These are phyloP conservation scores for Cryptocheilus praepositus DNA, from an alignment of 2,888 invertebrate genomes.

Conservation along the genomic window DNA sequence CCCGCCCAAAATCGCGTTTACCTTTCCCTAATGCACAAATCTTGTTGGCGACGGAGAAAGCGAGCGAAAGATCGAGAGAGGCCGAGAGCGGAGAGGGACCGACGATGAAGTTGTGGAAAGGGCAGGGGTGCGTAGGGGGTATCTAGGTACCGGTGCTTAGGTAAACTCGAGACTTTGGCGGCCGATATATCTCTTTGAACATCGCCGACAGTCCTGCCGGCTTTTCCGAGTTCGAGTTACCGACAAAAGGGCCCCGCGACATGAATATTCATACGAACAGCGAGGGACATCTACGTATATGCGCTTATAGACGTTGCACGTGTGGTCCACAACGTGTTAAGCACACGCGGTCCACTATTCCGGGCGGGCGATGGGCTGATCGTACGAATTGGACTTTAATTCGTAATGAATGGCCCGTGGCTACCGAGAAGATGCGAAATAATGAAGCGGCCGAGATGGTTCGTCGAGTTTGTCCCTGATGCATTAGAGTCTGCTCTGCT, in stretches of 20 bases:
- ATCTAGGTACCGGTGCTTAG: slow-evolving; percentile 55
- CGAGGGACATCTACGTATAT: background rate
- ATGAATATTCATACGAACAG: slow-evolving; percentile 61
- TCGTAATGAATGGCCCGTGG: background rate
- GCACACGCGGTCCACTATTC: no score
- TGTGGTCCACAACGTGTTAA: background rate
- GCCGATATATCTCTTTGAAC: slow-evolving; percentile 54
- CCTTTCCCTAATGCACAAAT: slow-evolving; percentile 64
- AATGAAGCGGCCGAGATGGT: no score
- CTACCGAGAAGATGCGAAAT: no score
- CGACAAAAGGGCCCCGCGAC: slow-evolving; percentile 43
- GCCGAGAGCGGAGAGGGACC: slow-evolving; percentile 6
- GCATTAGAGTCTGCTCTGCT: no score
- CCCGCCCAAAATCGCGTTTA: slow-evolving; percentile 59
- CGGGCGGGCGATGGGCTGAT: background rate
- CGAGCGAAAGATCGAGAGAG: background rate
- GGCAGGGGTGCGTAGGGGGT: background rate
- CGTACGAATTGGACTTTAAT: slow-evolving; percentile 7
- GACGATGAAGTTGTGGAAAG: background rate
- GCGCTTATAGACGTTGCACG: background rate
- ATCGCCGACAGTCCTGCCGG: slow-evolving; percentile 45
- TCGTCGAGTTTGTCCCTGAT: no score
- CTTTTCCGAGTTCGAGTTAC: slow-evolving; percentile 44
- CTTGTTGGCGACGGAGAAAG: slow-evolving; percentile 45
- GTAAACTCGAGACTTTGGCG: slow-evolving; percentile 49